Conservation (phyloP, 2,797 vertebrate genomes). For the Eremophila alpestris region DNA sequence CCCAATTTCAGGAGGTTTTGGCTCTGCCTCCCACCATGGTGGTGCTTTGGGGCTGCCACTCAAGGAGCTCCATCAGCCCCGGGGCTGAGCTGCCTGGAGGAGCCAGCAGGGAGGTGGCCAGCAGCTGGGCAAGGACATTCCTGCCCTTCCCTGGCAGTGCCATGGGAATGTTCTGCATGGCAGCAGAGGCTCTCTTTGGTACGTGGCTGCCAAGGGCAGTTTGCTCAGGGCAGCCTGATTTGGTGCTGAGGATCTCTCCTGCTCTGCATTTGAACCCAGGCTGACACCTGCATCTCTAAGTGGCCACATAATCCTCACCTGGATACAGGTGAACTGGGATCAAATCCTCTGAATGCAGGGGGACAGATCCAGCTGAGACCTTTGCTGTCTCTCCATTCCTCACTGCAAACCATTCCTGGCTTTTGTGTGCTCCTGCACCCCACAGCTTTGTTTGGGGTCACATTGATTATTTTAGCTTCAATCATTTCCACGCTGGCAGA, state of each 20-base stretch:
- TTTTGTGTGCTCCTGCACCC: neutral
- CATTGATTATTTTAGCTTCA: neutral
- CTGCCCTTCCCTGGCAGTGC: neutral
- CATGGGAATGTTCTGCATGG: rapidly evolving
- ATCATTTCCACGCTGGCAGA: neutral
- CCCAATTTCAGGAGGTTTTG: neutral
- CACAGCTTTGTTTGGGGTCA: neutral
- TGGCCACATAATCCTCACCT: neutral
- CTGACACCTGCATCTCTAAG: neutral
- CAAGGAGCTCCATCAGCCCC: neutral
- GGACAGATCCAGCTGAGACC: neutral
- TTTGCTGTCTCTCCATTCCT: neutral
- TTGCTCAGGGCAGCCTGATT: neutral
- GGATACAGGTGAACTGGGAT: neutral
- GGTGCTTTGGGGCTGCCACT: neutral
- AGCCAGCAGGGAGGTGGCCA: neutral
- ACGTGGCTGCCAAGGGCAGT: neutral
- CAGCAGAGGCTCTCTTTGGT: neutral
- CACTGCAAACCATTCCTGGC: neutral
- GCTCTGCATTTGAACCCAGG: neutral
- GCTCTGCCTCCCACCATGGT: neutral
- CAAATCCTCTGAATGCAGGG: neutral
- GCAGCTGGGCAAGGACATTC: neutral
- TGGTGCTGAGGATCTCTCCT: neutral
- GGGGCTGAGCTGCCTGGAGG: neutral